Percentiles rank a stretch among this genome's conserved stretches.
Evolutionary conservation across 2,797 vertebrate genomes (phyloP).

Genomic region (Brachyrhaphis roseni): DNA sequence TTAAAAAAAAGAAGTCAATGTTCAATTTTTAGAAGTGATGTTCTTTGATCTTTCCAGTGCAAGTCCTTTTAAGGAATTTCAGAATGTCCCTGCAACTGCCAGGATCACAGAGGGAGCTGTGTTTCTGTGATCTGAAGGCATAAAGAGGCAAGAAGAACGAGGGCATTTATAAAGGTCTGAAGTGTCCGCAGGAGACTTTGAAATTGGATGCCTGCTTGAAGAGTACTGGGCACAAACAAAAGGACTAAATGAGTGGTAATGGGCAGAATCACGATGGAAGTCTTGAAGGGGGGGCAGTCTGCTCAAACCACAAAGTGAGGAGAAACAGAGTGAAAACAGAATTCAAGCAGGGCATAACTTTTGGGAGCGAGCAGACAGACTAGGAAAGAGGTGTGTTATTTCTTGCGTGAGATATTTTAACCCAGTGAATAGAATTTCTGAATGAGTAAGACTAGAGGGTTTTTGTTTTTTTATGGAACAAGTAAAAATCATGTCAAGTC

Average conservation of each 20-base stretch:
- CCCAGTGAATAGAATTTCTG: background rate
- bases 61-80: slow-evolving; percentile 61
- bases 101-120: slow-evolving; percentile 39
- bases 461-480: background rate
- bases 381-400: background rate
- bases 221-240: slow-evolving; percentile 21
- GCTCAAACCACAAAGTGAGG: background rate
- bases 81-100: slow-evolving; percentile 39
- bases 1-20: slow-evolving; percentile 16
- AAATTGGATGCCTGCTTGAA: slow-evolving; percentile 54
- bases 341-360: background rate
- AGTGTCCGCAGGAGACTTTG: slow-evolving; percentile 16
- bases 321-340: background rate
- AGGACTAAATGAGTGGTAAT: background rate
- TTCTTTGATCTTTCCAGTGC: slow-evolving; percentile 52
- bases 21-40: slow-evolving; percentile 29
- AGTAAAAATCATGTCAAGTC: background rate
- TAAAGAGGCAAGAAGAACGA: slow-evolving; percentile 16
- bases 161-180: background rate
- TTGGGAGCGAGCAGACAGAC: background rate
- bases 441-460: background rate
- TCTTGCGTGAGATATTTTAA: background rate
- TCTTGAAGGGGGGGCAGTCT: background rate
- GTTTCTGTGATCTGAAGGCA: slow-evolving; percentile 44
- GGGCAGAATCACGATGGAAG: background rate